Evolutionary conservation across 2,113 vertebrate genomes (phyloP), one percentile per base, ranked within the genome.

Genomic region (Solenodon paradoxus): DNA sequence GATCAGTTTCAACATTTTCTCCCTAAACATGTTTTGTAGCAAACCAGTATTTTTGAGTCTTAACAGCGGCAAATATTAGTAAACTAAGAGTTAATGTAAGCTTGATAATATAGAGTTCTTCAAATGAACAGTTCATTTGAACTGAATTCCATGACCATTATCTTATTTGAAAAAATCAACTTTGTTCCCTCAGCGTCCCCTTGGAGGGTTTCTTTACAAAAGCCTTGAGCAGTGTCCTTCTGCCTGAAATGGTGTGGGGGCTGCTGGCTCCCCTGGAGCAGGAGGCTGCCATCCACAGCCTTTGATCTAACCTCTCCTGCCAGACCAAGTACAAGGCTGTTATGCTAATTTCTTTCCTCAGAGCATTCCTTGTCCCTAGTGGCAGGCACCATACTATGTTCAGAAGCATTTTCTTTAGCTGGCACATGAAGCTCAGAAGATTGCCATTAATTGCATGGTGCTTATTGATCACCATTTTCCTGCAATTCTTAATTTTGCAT

Each of bases 301-400:
- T 97, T 96, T 97, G 93, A 97, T 96, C 94, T 96, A 94, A 87
- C 71, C 45, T 15, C 57, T 81, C 66, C 9, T 9, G 22, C 92
- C 94, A 95, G 69, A 40, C 87, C 92, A 15, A 28, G 91, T 68
- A 81, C 93, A 95, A 88, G 87, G 92, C 92, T 75, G 63, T 93
- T 86, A 72, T 88, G 95, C 69, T 97, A 90, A 97, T 97, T 74
- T 93, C 40, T 57, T 80, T 95, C 95, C 88, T 78, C 38, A 0
- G 66, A 80, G 79, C 57, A n/a, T 86, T 95, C 82, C 74, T 75
- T 53, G 61, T 92, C 92, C 83, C 94, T 45, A 10, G 32, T 2
- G 80, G 89, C 77, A 82, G 49, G 66, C 66, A 40, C 86, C 80
- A 86, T 20, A 90, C 72, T 90, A 88, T 5, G 72, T 95, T 95